Evolutionary conservation across 1,140 invertebrate species (phyloP), one percentile per base, ranked within the genome.

Genomic region (Cydia splendana): DNA sequence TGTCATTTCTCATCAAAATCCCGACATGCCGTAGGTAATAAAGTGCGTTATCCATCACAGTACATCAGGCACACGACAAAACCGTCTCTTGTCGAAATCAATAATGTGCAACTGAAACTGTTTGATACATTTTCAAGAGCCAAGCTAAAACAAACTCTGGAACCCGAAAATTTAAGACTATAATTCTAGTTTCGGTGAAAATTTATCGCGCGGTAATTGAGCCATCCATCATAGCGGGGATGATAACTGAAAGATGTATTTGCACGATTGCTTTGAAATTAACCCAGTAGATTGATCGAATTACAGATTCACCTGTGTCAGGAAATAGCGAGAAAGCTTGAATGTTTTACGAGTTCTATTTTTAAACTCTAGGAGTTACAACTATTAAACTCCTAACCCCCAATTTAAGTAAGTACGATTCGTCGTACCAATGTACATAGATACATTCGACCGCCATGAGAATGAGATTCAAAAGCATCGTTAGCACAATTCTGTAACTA

Each of bases 241-340:
- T 71, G 67, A 71, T 71, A 71, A 71, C 67, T 45, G 67, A 45
- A 71, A 71, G 67, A 71, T 71, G 38, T 71, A 71, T 71, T 71
- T 71, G 67, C 67, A 71, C 67, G 67, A 71, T 71, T 71, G 67
- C 67, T 71, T 38, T 38, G 67, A 38, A 71, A 71, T 71, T 71
- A 71, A 71, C 67, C 67, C 34, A 2, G 53, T 7, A 38, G 34
- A 71, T 20, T 42, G 65, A n/a, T 71, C 3, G 9, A 62, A 62
- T 62, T 24, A 62, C 57, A 7, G 20, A 62, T 24, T 62, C 57
- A 62, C 57, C 20, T 62, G 20, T 10, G n/a, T 2, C n/a, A 24
- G 18, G 7, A 24, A 9, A 24, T 62, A 24, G 10, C 15, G n/a
- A 4, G 51, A 18, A 42, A 18, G 51, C 45, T 48, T 48, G 13